phyloP scores from a whole-genome alignment of 2,888 invertebrate species.

The Dendrolimus pini region DNA sequence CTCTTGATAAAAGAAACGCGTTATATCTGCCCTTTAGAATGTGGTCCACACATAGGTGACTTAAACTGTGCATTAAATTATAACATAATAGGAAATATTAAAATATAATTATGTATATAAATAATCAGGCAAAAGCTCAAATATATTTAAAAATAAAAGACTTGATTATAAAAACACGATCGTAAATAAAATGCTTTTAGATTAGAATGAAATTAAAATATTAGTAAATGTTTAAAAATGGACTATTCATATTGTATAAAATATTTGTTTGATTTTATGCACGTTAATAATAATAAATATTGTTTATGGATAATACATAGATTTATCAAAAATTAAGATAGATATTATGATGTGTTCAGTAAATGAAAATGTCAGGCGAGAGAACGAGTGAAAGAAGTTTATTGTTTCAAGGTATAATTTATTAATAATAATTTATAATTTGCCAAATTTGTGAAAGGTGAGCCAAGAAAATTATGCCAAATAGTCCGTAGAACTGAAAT shows the following conservation, averaged over 20 bases:
- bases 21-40: conserved; percentile 52
- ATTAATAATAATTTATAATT: no score
- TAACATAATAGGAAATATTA: conserved; percentile 50
- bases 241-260: conserved; percentile 10
- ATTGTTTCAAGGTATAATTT: no score
- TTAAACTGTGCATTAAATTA: conserved; percentile 72
- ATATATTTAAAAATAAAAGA: conserved; percentile 67
- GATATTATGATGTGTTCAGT: conserved; percentile 62
- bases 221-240: conserved; percentile 46
- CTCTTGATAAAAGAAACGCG: conserved; percentile 5
- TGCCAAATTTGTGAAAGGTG: no score
- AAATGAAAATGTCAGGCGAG: conserved; percentile 23
- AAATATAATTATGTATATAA: conserved; percentile 53
- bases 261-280: conserved; percentile 27
- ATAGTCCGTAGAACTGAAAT: no score
- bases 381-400: no score
- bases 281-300: conserved; percentile 32
- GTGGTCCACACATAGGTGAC: conserved; percentile 75
- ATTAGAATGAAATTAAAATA: conserved; percentile 47
- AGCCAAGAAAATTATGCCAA: no score
- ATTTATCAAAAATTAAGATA: conserved; percentile 39
- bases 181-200: conserved; percentile 58
- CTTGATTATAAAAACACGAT: conserved; percentile 57
- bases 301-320: conserved; percentile 36
- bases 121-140: conserved; percentile 68